Evolutionary conservation across 2,888 invertebrate species (phyloP).

Genomic region (Harpalus rufipes): DNA sequence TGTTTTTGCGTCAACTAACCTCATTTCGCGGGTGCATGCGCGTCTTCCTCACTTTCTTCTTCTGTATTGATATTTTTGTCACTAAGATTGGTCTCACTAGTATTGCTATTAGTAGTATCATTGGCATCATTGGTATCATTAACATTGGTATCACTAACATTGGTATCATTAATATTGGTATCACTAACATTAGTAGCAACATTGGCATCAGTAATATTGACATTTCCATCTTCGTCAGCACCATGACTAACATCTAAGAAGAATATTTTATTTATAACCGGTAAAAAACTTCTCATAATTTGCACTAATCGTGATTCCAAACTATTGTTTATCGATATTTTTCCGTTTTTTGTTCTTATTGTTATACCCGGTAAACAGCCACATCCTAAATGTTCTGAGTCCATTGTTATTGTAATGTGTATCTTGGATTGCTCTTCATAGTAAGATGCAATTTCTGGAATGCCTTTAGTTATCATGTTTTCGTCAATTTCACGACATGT

Average conservation of each 20-base stretch:
- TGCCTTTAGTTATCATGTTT: not conserved
- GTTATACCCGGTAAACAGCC: conserved; percentile 30
- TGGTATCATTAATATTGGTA: no score
- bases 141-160: no score
- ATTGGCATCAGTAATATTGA: no score
- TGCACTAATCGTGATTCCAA: conserved; percentile 41
- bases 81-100: no score
- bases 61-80: no score
- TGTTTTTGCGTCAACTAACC: not conserved
- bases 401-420: not conserved
- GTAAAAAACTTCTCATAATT: conserved; percentile 48
- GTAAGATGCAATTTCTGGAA: not conserved
- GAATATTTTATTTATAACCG: conserved; percentile 39
- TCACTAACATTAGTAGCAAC: no score
- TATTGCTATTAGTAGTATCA: no score
- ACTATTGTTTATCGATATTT: conserved; percentile 49
- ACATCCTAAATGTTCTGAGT: conserved; percentile 1
- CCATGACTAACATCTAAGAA: not conserved
- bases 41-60: no score
- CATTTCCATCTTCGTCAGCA: no score
- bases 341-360: not conserved
- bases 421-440: conserved; percentile 17
- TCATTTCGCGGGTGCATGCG: no score
- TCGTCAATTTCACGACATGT: conserved; percentile 38
- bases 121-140: no score